These are phyloP conservation scores for Artibeus jamaicensis DNA, from an alignment of 2,797 vertebrate species.

Conservation along the genomic window DNA sequence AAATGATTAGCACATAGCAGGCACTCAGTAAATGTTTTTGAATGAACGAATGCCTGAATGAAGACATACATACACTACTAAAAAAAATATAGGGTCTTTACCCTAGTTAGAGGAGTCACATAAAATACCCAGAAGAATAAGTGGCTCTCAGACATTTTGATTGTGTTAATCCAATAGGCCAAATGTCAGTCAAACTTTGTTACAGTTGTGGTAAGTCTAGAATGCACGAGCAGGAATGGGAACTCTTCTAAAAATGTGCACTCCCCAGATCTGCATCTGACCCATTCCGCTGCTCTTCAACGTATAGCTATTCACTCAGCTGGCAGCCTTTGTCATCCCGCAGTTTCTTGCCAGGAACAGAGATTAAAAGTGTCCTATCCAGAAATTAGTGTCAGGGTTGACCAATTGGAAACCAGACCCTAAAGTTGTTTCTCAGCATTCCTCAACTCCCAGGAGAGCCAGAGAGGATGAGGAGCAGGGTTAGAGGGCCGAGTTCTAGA, in stretches of 20 bases:
- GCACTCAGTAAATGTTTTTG: neutral
- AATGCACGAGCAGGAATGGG: neutral
- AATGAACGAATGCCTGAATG: neutral
- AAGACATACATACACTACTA: neutral
- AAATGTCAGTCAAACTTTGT: neutral
- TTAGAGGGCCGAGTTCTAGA: constrained; percentile 15
- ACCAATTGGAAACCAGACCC: constrained; percentile 49
- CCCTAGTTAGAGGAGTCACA: neutral
- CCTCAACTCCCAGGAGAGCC: constrained; percentile 38
- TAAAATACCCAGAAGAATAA: neutral
- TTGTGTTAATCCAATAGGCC: neutral
- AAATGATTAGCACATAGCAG: neutral
- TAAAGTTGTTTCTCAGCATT: constrained; percentile 48
- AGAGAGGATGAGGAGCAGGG: neutral
- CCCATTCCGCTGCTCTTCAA: neutral
- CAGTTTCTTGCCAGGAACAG: constrained; percentile 36
- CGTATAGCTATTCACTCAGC: neutral
- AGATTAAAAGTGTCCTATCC: constrained; percentile 51
- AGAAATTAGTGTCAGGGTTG: constrained; percentile 46
- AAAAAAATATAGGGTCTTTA: neutral
- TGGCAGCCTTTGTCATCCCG: neutral
- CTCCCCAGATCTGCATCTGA: neutral
- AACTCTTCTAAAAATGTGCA: neutral
- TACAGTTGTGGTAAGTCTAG: neutral
- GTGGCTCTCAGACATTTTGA: neutral